phyloP scores from a whole-genome alignment of 2,113 vertebrate species.

The Beaufortia kweichowensis region DNA sequence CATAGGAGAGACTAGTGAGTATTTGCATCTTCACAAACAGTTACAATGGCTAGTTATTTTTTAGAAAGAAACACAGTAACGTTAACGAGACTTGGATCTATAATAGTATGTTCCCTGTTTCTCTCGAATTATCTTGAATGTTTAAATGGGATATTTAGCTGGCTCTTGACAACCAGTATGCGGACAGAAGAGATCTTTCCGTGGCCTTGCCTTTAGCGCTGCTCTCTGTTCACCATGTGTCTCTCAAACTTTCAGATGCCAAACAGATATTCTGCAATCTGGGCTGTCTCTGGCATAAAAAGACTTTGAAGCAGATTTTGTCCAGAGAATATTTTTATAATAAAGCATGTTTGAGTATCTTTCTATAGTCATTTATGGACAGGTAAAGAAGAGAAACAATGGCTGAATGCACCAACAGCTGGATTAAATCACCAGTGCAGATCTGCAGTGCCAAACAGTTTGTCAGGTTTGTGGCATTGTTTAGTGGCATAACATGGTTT shows the following conservation, averaged over 20 bases:
- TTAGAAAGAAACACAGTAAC: neutral
- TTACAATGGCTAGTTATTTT: constrained; percentile 3
- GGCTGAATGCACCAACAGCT: too few relatives aligned
- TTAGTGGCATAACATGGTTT: too few relatives aligned
- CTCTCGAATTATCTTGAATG: constrained; percentile 21
- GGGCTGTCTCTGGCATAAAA: neutral
- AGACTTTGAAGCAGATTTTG: neutral
- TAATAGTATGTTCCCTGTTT: neutral
- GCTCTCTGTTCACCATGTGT: constrained; percentile 40
- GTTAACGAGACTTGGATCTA: neutral
- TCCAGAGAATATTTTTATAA: neutral
- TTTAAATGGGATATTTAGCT: constrained; percentile 27
- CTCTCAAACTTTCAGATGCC: neutral
- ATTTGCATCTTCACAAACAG: constrained; percentile 5
- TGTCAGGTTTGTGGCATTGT: too few relatives aligned
- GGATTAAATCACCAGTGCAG: too few relatives aligned
- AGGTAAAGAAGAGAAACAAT: neutral
- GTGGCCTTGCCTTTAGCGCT: constrained; percentile 3
- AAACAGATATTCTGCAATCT: neutral
- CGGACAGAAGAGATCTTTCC: neutral
- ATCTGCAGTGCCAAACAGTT: too few relatives aligned
- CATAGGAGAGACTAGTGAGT: neutral
- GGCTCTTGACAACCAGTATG: neutral
- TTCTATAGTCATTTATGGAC: neutral
- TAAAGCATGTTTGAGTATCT: neutral